These are phyloP conservation scores for Chydorus sphaericus DNA, from an alignment of 2,888 invertebrate species.

Conservation along the genomic window DNA sequence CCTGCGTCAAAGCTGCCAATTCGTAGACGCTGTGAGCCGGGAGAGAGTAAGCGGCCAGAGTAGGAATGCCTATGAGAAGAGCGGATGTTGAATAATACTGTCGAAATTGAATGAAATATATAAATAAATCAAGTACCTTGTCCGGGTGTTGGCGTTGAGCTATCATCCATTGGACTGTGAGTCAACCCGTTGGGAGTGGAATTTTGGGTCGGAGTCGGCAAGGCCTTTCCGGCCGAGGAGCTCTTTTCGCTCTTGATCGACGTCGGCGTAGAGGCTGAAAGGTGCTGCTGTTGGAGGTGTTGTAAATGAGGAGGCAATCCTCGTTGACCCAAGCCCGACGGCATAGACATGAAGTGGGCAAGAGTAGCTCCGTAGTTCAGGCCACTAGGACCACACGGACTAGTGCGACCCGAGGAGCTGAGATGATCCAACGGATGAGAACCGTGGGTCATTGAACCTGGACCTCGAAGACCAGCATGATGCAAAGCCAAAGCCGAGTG, in stretches of 20 bases:
- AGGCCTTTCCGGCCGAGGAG: background rate
- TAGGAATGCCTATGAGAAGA: background rate
- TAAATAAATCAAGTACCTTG: background rate
- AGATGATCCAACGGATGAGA: background rate
- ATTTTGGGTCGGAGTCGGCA: background rate
- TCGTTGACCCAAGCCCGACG: background rate
- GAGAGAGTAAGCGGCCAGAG: constrained; percentile 2
- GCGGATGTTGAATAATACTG: too few species aligned
- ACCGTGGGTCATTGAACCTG: background rate
- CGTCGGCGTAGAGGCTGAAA: background rate
- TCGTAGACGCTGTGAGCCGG: constrained; percentile 65
- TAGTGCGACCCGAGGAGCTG: background rate
- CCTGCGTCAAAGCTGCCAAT: constrained; percentile 91
- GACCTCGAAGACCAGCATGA: background rate
- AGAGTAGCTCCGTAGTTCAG: constrained; percentile 3
- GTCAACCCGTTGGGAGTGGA: background rate
- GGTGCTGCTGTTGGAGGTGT: background rate
- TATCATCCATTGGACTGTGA: background rate
- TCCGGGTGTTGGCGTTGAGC: background rate
- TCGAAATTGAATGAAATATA: background rate
- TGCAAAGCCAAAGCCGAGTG: background rate
- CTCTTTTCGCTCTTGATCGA: background rate
- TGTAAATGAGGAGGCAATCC: background rate
- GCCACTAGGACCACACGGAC: background rate
- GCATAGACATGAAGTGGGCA: constrained; percentile 8